Evolutionary conservation across 2,888 invertebrate genomes (phyloP), one percentile per base, ranked within the genome.

Genomic region (Pelosia muscerda): DNA sequence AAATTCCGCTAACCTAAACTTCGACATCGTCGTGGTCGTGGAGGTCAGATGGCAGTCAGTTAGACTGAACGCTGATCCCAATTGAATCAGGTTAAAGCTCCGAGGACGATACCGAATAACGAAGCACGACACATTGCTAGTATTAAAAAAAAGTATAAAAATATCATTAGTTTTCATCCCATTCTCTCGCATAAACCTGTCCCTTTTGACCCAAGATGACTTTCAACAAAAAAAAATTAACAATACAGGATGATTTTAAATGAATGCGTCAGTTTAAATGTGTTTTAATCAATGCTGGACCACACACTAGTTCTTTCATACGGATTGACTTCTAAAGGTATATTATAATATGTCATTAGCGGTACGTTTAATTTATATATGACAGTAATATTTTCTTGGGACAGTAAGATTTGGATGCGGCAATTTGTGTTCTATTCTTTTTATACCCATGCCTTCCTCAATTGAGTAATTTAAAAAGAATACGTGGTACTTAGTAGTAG

Each of bases 311-410:
- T 77, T 76, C 49, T 70, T 73, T 72, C 66, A 84, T 28, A 59
- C 90, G 88, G 89, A 90, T 90, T 82, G 83, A 84, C 85, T 84
- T 84, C 83, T 86, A 84, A 86, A 85, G 54, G 67, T 53, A 49
- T 56, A 59, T 59, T 56, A 54, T 70, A 68, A 70, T 74, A 90
- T 92, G 81, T 93, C 93, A 93, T 93, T 92, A 92, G 88, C 81
- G 83, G 69, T 72, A 76, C 79, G 84, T 88, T 88, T 89, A 91
- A 93, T 92, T 91, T 92, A 90, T 90, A 84, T 81, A 71, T 75
- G 82, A 85, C 82, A 83, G 80, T 38, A 55, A 73, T 6, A 28
- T n/a, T n/a, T 34, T 42, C 31, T 56, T 34, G 15, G 56, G 56
- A 19, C 67, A 19, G 31, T 54, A 54, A 54, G 23, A 31, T 54